Conservation (phyloP, 1,140 invertebrate genomes). For the Metopolophium dirhodum region DNA sequence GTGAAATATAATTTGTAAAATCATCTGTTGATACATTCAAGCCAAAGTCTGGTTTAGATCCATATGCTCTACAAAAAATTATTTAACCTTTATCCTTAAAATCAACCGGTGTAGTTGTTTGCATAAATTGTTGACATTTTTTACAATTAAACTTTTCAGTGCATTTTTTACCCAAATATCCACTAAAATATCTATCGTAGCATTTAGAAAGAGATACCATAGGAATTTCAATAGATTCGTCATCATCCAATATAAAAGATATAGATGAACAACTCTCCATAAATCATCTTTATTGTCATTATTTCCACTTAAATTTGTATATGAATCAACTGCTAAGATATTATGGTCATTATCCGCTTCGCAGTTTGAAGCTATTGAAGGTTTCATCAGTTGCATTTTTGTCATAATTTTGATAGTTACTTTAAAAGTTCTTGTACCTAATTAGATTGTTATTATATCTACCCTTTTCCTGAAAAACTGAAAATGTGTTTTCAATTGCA, state of each 20-base stretch:
- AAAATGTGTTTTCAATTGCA: too few species aligned
- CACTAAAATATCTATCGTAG: conserved; percentile 13
- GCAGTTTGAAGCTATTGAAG: not conserved
- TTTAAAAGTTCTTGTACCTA: too few species aligned
- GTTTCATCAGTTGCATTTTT: not conserved
- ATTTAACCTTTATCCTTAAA: not conserved
- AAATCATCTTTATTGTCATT: not conserved
- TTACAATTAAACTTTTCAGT: not conserved
- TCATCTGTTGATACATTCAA: conserved; percentile 4
- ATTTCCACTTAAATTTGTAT: not conserved
- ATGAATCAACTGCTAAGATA: not conserved
- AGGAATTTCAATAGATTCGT: not conserved
- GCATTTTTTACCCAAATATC: conserved; percentile 21
- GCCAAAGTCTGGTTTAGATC: not conserved
- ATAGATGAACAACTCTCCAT: not conserved
- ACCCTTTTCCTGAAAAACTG: too few species aligned
- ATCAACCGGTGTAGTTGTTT: not conserved
- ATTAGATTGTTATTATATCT: too few species aligned
- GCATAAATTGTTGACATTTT: not conserved
- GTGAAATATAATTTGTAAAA: conserved; percentile 24
- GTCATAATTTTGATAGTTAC: not conserved
- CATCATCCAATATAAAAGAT: not conserved
- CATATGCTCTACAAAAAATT: conserved; percentile 35
- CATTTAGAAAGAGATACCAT: not conserved
- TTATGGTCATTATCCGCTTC: not conserved